Conservation (phyloP, 2,888 invertebrate genomes). For the Conops quadrifasciatus region DNA sequence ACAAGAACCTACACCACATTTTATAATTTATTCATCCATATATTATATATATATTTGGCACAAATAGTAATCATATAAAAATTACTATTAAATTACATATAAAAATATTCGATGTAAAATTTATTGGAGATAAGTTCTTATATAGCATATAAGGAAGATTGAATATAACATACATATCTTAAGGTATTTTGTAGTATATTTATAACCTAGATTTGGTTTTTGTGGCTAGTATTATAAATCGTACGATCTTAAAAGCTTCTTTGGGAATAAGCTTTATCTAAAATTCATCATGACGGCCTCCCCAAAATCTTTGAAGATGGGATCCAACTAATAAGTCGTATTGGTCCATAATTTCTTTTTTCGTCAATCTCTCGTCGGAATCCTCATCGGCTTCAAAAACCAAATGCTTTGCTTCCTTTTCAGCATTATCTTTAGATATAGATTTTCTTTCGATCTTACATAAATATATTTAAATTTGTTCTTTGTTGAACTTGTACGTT, state of each 20-base stretch:
- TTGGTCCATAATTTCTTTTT: slow-evolving; percentile 89
- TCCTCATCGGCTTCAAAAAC: slow-evolving; percentile 94
- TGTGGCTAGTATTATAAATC: no score
- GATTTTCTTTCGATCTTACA: no score
- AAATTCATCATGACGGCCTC: slow-evolving; percentile 95
- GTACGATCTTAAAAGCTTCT: no score
- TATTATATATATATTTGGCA: background rate
- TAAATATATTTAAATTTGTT: no score
- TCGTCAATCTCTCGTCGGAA: slow-evolving; percentile 88
- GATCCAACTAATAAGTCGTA: slow-evolving; percentile 98
- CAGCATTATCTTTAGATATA: slow-evolving; percentile 94
- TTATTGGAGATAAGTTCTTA: background rate
- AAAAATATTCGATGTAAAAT: background rate
- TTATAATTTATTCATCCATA: background rate
- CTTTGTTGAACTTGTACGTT: no score
- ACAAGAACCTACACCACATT: no score
- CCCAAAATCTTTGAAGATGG: slow-evolving; percentile 98
- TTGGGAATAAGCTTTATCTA: slow-evolving; percentile 62
- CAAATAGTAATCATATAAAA: background rate
- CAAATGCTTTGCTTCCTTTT: slow-evolving; percentile 94
- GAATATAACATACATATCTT: background rate
- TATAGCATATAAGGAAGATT: background rate
- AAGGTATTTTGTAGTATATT: no score
- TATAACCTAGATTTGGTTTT: no score
- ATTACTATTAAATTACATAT: no score